Evolutionary conservation across 2,888 invertebrate species (phyloP).

Genomic region (Tetramorium bicarinatum): DNA sequence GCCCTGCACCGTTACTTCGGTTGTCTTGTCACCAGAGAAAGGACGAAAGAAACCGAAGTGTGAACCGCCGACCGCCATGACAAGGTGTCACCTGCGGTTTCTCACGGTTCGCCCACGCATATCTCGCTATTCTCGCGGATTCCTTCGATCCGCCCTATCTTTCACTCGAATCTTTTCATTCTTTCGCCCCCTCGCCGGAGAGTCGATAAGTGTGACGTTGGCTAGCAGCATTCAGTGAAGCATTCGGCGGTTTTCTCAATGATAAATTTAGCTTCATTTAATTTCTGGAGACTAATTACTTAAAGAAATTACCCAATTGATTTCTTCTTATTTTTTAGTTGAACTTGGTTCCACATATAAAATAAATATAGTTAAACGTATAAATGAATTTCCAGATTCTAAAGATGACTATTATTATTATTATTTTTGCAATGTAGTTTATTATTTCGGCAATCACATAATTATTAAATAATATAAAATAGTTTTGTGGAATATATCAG

Average conservation of each 20-base stretch:
- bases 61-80: slow-evolving; percentile 82
- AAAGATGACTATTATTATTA: neutral
- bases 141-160: slow-evolving; percentile 66
- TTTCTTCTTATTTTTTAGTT: slow-evolving; percentile 9
- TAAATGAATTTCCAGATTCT: neutral
- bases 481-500: neutral
- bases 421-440: neutral
- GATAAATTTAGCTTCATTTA: neutral
- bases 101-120: slow-evolving; percentile 81
- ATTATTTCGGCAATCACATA: neutral
- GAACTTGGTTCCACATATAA: neutral
- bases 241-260: neutral
- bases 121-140: slow-evolving; percentile 72
- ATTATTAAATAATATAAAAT: neutral
- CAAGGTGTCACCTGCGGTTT: slow-evolving; percentile 83
- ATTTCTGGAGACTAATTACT: slow-evolving; percentile 1
- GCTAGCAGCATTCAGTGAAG: slow-evolving; percentile 37
- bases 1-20: slow-evolving; percentile 79
- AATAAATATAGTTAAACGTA: neutral
- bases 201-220: slow-evolving; percentile 63
- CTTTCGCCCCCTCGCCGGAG: slow-evolving; percentile 61
- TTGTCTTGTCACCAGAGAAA: slow-evolving; percentile 79
- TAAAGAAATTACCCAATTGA: neutral
- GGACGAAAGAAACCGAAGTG: slow-evolving; percentile 78
- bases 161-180: slow-evolving; percentile 65